phyloP scores from a whole-genome alignment of 2,113 vertebrate species.

The Solenodon paradoxus region DNA sequence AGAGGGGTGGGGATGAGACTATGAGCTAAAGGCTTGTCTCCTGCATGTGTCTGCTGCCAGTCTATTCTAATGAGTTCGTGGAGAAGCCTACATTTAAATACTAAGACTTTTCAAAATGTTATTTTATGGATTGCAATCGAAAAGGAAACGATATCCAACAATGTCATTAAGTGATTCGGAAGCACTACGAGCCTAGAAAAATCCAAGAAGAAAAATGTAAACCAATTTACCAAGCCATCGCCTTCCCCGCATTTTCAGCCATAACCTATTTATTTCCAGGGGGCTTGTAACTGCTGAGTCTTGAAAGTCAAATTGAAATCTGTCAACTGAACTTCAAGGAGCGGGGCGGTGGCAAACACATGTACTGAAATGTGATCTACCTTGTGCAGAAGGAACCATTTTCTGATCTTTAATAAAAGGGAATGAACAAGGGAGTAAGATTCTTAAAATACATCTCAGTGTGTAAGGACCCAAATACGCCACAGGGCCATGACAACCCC shows the following conservation, averaged over 20 bases:
- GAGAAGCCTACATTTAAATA: slow-evolving; percentile 57
- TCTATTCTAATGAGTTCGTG: slow-evolving; percentile 60
- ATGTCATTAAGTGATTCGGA: slow-evolving; percentile 46
- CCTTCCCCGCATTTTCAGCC: not conserved
- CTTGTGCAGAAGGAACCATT: not conserved
- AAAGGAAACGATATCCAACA: slow-evolving; percentile 54
- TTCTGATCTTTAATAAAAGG: slow-evolving; percentile 29
- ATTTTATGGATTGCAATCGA: slow-evolving; percentile 38
- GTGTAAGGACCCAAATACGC: not conserved
- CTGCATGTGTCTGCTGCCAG: not conserved
- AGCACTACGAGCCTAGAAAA: slow-evolving; percentile 61
- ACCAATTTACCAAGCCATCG: slow-evolving; percentile 55
- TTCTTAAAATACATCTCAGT: not conserved
- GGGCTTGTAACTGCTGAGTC: not conserved
- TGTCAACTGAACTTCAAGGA: not conserved
- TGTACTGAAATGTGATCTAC: not conserved
- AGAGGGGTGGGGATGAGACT: slow-evolving; percentile 35
- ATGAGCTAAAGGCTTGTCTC: slow-evolving; percentile 40
- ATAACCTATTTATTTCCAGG: not conserved
- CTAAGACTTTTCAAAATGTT: slow-evolving; percentile 62
- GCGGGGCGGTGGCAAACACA: not conserved
- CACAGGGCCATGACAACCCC: not conserved
- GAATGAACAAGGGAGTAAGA: not conserved
- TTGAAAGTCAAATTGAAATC: not conserved
- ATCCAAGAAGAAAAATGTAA: slow-evolving; percentile 61